phyloP scores from a whole-genome alignment of 2,888 invertebrate species.

The Cotesia congregata region DNA sequence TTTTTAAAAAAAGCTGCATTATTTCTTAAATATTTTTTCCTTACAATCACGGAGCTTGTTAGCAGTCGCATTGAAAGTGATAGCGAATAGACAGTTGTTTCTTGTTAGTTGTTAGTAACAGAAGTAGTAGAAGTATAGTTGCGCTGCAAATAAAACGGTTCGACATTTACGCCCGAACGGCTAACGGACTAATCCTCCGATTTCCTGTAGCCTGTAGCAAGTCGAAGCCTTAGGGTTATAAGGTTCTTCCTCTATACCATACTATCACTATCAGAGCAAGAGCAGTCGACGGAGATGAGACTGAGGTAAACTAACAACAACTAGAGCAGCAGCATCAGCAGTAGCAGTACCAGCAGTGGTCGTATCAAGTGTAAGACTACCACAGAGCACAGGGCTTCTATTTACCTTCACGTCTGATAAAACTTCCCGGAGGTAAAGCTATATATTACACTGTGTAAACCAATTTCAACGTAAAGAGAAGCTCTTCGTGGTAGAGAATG shows the following conservation, averaged over 20 bases:
- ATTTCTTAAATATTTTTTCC: no score
- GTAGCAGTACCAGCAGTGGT: background rate
- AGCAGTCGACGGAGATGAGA: background rate
- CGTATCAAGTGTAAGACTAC: constrained; percentile 1
- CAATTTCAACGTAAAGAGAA: constrained; percentile 9
- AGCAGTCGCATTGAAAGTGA: background rate
- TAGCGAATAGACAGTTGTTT: background rate
- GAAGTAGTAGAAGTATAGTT: constrained; percentile 15
- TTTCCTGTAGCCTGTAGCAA: constrained; percentile 35
- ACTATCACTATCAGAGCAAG: no score
- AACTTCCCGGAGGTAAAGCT: background rate
- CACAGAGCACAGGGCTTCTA: background rate
- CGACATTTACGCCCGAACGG: constrained; percentile 57
- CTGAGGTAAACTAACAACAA: constrained; percentile 13
- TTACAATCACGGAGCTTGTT: no score
- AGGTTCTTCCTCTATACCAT: constrained; percentile 10
- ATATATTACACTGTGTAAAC: background rate
- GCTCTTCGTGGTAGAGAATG: background rate
- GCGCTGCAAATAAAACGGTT: constrained; percentile 58
- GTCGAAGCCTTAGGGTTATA: constrained; percentile 24
- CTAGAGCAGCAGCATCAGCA: constrained; percentile 5
- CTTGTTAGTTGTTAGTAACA: background rate
- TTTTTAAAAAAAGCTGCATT: no score
- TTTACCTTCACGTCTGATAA: background rate
- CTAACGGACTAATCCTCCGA: constrained; percentile 54